phyloP scores from a whole-genome alignment of 35 echinoderm and acorn worm species.

The Apostichopus japonicus region DNA sequence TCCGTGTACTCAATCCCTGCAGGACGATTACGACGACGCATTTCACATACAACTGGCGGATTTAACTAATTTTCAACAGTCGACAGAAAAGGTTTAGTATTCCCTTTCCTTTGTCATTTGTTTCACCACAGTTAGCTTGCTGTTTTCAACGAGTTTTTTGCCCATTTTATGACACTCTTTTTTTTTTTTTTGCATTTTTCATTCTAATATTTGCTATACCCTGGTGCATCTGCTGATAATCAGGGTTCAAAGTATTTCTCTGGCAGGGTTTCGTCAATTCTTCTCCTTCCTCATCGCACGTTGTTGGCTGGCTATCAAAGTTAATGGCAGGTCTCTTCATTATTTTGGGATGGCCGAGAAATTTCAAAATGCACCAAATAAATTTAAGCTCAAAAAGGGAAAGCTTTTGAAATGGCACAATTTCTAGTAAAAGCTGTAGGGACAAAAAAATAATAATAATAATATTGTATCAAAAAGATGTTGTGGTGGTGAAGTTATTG shows the following conservation, averaged over 20 bases:
- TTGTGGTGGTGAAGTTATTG: too few species aligned
- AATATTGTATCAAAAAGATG: too few species aligned
- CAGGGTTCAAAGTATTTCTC: background rate
- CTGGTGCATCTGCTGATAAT: background rate
- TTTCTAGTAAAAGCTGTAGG: too few species aligned
- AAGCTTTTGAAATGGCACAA: too few species aligned
- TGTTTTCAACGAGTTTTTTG: background rate
- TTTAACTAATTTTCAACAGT: background rate
- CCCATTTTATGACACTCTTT: background rate
- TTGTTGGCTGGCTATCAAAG: too few species aligned
- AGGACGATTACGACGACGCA: constrained; percentile 39
- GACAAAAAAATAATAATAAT: too few species aligned
- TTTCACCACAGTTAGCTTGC: background rate
- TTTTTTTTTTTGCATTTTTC: background rate
- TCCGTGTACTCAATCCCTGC: constrained; percentile 18
- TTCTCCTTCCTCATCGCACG: background rate
- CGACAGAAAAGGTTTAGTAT: constrained; percentile 46
- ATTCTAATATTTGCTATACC: background rate
- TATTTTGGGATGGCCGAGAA: too few species aligned
- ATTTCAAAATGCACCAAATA: too few species aligned
- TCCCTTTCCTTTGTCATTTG: background rate
- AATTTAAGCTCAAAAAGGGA: too few species aligned
- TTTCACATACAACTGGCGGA: constrained; percentile 33
- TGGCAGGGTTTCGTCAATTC: background rate
- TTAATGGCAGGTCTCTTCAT: too few species aligned